Conservation (phyloP, 2,797 vertebrate genomes). For the Crax fasciolata region DNA sequence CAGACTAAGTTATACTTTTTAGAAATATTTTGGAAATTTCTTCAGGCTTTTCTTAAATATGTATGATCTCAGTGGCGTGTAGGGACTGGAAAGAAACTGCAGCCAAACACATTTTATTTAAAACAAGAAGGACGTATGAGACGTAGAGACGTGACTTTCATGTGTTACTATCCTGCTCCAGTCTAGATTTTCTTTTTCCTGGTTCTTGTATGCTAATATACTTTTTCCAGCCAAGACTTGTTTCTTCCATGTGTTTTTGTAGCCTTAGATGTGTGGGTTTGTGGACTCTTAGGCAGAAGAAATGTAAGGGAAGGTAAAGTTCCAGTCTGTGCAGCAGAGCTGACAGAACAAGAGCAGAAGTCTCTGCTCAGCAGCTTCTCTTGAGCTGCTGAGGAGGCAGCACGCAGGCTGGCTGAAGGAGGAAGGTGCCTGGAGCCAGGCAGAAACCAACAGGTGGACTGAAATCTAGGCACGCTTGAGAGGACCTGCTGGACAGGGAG, state of each 20-base stretch:
- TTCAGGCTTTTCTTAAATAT: neutral
- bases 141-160: neutral
- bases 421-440: neutral
- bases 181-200: neutral
- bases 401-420: neutral
- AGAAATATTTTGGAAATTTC: neutral
- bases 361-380: neutral
- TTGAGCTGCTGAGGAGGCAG: neutral
- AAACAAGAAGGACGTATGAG: neutral
- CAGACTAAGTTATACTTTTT: neutral
- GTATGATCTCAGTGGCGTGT: neutral
- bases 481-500: neutral
- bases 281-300: no score
- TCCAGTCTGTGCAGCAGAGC: neutral
- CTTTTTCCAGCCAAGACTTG: neutral
- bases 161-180: neutral
- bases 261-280: neutral
- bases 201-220: neutral
- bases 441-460: neutral
- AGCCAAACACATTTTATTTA: rapidly evolving
- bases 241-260: neutral
- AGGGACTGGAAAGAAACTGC: neutral
- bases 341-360: neutral
- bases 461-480: neutral
- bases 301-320: neutral